phyloP scores from a whole-genome alignment of 2,888 invertebrate genomes.

The Drosophila niveifrons region DNA sequence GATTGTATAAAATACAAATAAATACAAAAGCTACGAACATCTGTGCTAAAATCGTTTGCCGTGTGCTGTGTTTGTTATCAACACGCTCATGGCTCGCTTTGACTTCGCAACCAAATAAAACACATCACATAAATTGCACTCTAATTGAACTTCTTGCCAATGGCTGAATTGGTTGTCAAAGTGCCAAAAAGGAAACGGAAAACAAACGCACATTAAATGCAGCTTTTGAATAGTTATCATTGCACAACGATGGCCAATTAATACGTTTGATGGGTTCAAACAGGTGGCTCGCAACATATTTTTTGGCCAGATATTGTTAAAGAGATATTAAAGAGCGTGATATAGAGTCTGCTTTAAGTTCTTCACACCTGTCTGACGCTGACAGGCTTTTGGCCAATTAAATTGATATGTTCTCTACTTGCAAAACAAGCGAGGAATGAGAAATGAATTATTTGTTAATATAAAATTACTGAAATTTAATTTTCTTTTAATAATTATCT shows the following conservation, averaged over 20 bases:
- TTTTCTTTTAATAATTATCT: too few species aligned
- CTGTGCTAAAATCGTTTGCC: constrained; percentile 5
- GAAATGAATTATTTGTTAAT: too few species aligned
- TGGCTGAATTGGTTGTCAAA: neutral
- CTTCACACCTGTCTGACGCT: too few species aligned
- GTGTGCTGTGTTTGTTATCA: constrained; percentile 8
- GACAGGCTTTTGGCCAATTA: too few species aligned
- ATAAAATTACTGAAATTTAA: too few species aligned
- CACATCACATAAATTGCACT: neutral
- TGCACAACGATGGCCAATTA: neutral
- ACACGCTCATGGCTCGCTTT: neutral
- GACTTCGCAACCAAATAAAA: neutral
- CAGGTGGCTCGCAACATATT: neutral
- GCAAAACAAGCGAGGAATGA: too few species aligned
- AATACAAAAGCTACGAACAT: constrained; percentile 15
- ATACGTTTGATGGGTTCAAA: neutral
- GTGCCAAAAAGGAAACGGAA: neutral
- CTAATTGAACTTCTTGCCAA: constrained; percentile 1
- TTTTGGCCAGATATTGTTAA: too few species aligned
- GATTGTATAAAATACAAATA: constrained; percentile 15
- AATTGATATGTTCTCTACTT: too few species aligned
- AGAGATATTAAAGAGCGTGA: too few species aligned
- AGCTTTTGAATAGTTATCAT: neutral
- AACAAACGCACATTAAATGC: neutral
- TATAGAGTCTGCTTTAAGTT: too few species aligned